Conservation (phyloP, 2,113 vertebrate species). For the Elachura formosa region DNA sequence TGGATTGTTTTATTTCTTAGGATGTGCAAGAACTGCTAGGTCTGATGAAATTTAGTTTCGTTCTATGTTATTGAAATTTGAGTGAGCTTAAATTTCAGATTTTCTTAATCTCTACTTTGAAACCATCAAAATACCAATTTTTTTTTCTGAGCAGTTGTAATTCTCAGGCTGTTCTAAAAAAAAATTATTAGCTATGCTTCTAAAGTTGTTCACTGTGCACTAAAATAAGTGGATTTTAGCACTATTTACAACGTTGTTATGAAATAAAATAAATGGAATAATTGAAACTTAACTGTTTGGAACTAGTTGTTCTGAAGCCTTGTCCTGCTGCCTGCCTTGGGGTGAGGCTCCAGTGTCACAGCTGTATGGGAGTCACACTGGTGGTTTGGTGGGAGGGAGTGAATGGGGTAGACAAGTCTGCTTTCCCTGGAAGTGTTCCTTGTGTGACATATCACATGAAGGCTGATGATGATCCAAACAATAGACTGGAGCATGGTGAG, state of each 20-base stretch:
- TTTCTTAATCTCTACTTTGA: not conserved
- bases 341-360: not conserved
- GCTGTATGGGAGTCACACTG: not conserved
- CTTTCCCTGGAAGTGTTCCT: not conserved
- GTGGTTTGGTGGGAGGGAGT: not conserved
- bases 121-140: not conserved
- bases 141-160: not conserved
- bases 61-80: not conserved
- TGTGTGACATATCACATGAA: not conserved
- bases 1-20: conserved; percentile 3
- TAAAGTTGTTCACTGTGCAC: not conserved
- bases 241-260: not conserved
- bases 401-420: not conserved
- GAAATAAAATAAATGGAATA: not conserved
- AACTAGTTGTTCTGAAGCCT: not conserved
- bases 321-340: not conserved
- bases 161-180: not conserved
- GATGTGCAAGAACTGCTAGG: not conserved
- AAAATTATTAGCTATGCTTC: not conserved
- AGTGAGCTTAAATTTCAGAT: not conserved
- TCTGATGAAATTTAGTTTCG: not conserved
- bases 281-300: not conserved
- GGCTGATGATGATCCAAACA: not conserved
- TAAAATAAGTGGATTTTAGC: not conserved
- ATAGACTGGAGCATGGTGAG: not conserved